Evolutionary conservation across 2,113 vertebrate genomes (phyloP).

Genomic region (Hyaena hyaena): DNA sequence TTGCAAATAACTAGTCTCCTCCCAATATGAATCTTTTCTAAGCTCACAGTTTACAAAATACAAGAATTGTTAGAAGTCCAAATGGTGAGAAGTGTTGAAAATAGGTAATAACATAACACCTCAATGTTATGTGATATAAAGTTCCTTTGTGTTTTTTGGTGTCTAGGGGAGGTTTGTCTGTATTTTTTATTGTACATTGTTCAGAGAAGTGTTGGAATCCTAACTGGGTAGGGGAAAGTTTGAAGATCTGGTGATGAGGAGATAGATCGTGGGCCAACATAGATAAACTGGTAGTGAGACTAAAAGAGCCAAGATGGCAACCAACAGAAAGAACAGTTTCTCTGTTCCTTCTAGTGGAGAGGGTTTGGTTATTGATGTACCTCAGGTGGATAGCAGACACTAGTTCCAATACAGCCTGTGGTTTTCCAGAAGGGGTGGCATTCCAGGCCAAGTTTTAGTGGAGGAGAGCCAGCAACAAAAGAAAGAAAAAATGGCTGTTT

Average conservation of each 20-base stretch:
- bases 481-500: constrained; percentile 28
- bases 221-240: not conserved
- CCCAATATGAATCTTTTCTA: not conserved
- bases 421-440: constrained; percentile 54
- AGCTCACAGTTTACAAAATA: not conserved
- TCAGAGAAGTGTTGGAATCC: not conserved
- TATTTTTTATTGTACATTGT: not conserved
- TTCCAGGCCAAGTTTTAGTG: constrained; percentile 29
- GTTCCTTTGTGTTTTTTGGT: not conserved
- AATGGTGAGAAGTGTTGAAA: not conserved
- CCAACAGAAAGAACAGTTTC: not conserved
- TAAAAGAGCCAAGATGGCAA: not conserved
- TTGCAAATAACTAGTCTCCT: not conserved
- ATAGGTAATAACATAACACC: not conserved
- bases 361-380: constrained; percentile 40
- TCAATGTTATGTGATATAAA: not conserved
- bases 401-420: not conserved
- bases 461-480: constrained; percentile 58
- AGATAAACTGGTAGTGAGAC: not conserved
- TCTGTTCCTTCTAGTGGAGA: not conserved
- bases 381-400: constrained; percentile 5
- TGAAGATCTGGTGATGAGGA: not conserved
- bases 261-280: not conserved
- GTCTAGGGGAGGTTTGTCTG: not conserved
- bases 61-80: not conserved